Conservation (phyloP, 2,113 vertebrate genomes). For the Microcebus ravelobensis region DNA sequence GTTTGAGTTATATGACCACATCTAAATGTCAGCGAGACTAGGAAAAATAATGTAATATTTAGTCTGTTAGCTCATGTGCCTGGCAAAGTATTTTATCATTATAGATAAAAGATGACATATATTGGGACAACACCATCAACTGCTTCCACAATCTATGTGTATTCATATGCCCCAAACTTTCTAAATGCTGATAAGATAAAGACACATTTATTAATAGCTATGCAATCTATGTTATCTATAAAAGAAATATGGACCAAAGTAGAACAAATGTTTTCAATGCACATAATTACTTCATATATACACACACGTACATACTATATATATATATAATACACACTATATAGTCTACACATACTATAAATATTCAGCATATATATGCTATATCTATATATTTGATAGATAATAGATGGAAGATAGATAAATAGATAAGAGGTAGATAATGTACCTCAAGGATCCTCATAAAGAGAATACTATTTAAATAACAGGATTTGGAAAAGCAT, state of each 20-base stretch:
- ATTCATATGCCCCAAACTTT: background rate
- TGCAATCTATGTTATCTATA: background rate
- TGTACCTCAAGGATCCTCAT: background rate
- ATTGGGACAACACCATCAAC: background rate
- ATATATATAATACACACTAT: background rate
- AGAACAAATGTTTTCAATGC: background rate
- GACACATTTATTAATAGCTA: background rate
- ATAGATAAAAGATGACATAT: background rate
- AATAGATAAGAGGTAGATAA: background rate
- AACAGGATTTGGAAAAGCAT: background rate
- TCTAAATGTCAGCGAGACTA: background rate
- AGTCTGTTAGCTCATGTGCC: background rate
- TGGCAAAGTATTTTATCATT: background rate
- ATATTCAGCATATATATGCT: background rate
- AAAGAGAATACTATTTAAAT: background rate
- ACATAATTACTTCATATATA: background rate
- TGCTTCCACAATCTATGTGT: rapidly evolving
- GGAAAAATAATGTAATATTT: background rate
- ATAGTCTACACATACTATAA: background rate
- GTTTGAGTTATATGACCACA: background rate
- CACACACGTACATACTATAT: background rate
- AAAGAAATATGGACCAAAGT: background rate
- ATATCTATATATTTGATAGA: background rate
- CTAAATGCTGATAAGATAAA: background rate
- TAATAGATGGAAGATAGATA: background rate